Base-by-base conservation (phyloP, 2,797 vertebrate genomes). In the Thripadectes ignobilis region DNA sequence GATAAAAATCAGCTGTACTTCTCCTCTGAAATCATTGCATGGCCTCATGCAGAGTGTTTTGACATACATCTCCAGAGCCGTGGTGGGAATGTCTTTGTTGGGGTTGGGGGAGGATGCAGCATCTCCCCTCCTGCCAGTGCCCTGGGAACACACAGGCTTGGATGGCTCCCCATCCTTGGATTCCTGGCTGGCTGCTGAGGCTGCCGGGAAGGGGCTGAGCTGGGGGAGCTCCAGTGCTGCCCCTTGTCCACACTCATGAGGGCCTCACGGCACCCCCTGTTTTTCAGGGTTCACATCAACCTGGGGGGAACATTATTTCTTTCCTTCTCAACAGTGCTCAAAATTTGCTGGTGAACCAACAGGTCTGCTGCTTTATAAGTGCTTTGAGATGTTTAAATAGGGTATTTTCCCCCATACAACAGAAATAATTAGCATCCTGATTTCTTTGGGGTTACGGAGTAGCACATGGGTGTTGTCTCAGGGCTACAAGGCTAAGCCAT, bases 121-220 rank as follows among this genome's bases (percentile, higher is more conserved):
- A 1, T 52, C 51, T 72, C 55, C 36, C 34, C 29, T 80, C 68
- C 36, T 72, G 34, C 43, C 45, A 32, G 48, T 34, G 73, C 54
- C 52, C 68, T 0, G 0, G 2, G 51, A 67, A 36, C 0, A 0
- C 0, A 0, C 30, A 46, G 75, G 4, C 21, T 21, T 12, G 12
- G 46, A 6, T 7, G 24, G 26, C 12, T 43, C 34, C 45, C 12
- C 41, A 6, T 54, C 24, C 38, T 13, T 29, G 7, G 11, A 4
- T 2, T 24, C 51, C 67, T 51, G 38, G 22, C 26, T 18, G 43
- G 32, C 58, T 92, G 45, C 61, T 27, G 88, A 38, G 86, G 74
- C n/a, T 61, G 10, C 80, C 20, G 2, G 2, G 16, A 2, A 4
- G 39, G 61, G 12, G 6, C 10, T 2, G 23, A 13, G 59, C 55